Evolutionary conservation across 37 sponge, comb jelly and placozoan genomes (phyloP).

Genomic region (Hormiphora californensis): DNA sequence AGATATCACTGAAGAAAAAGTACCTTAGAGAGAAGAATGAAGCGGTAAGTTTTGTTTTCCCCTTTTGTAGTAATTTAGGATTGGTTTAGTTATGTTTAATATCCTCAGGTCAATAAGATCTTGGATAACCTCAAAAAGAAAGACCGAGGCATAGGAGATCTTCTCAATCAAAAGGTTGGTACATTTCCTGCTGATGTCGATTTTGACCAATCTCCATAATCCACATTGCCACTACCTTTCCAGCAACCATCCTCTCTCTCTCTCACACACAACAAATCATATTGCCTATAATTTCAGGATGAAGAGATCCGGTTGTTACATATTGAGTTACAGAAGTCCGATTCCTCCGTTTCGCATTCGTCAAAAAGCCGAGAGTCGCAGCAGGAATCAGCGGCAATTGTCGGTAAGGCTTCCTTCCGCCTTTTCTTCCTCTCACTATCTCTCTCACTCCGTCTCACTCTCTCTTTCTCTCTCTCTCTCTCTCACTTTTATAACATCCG

Average conservation of each 20-base stretch:
- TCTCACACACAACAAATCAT: background rate
- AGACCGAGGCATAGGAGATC: background rate
- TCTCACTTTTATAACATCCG: too few species aligned
- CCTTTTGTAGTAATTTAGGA: too few species aligned
- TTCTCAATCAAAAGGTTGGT: constrained; percentile 8
- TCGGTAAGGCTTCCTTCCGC: background rate
- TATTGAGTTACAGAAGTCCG: background rate
- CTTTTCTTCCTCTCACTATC: too few species aligned
- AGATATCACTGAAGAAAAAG: background rate
- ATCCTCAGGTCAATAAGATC: constrained; percentile 13
- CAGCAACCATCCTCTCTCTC: too few species aligned
- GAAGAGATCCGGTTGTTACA: constrained; percentile 14
- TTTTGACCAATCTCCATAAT: background rate
- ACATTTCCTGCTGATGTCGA: background rate
- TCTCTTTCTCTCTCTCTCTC: too few species aligned
- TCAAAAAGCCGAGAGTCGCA: too few species aligned
- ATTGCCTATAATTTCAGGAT: too few species aligned
- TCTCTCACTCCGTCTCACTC: too few species aligned
- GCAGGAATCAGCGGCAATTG: background rate
- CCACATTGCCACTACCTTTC: too few species aligned
- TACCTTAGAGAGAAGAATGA: constrained; percentile 28
- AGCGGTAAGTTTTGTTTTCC: constrained; percentile 16
- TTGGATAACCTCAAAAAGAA: constrained; percentile 19
- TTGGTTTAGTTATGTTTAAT: too few species aligned
- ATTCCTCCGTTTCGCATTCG: background rate